Evolutionary conservation across 1,140 invertebrate genomes (phyloP), one percentile per base, ranked within the genome.

Genomic region (Drosophila mauritiana): DNA sequence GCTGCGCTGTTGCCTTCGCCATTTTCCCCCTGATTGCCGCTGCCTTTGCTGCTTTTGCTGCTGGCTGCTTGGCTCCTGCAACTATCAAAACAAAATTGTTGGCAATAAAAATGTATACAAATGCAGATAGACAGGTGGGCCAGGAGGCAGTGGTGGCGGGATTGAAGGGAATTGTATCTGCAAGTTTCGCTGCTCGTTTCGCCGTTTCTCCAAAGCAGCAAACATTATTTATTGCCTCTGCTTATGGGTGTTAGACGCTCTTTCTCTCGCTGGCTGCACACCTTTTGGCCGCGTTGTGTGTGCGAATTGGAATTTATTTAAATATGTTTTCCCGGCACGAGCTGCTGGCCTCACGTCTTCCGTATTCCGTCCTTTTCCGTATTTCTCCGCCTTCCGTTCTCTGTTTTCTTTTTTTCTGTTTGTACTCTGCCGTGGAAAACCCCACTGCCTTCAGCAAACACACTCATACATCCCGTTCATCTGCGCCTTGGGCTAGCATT

Each of bases 41-140:
- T 37, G 36, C 36, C 13, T 13, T 13, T 37, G 36, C 36, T 12
- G 36, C 36, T 1, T 17, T 22, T 13, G n/a, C 31, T 15, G 8
- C 56, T 11, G 8, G 31, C 51, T 13, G 11, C n/a, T 46, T 10
- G 17, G 53, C 73, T 68, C 55, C 64, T 43, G 61, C 73, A 80
- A 86, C 82, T 86, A 86, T 86, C 79, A 86, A 86, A 86, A 83
- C 67, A 69, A 86, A 86, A 86, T 86, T 79, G 82, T 83, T 86
- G 79, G 83, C 82, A 88, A 86, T 88, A 86, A 86, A 86, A 86
- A 82, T 88, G 75, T 88, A 88, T 79, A 86, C 83, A 86, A 86
- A 76, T 88, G 83, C 75, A 64, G 62, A 88, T 58, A 76, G 83
- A 83, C 69, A 86, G 80, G 80, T 84, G 76, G 76, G 74, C 20